Base-by-base conservation (phyloP, 2,888 invertebrate genomes). In the Platypus cylindrus region DNA sequence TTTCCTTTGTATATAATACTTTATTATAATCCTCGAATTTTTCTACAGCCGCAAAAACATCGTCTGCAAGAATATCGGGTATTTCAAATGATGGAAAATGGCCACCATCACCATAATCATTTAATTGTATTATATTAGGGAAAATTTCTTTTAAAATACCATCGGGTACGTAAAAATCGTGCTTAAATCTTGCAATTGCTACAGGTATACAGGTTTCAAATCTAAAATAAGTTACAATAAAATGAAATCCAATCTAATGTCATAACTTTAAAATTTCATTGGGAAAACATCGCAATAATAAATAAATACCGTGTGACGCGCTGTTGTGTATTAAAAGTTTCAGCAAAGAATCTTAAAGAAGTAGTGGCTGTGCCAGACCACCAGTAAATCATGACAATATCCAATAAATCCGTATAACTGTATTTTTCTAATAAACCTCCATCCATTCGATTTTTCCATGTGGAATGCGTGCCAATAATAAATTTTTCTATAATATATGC, bases 401-500 rank as follows among this genome's bases (percentile, higher is more conserved):
- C 83, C 29, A 87, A 56, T 47, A 75, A 59, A 64, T 81, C 57
- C 64, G 83, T 78, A 63, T 82, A 5, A 51, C 75, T 51, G 68
- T 72, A 80, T 43, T 72, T 70, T 38, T 68, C 64, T 1, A 62
- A 59, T 0, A 86, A 58, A 2, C 77, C 78, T 7, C 82, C 84
- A 47, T 85, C 79, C 0, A 62, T 54, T 17, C 60, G 57, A 12
- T 58, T 49, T 29, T 57, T 58, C 53, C 66, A 66, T 0, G 59
- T 53, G 0, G 53, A 53, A 54, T 75, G 68, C 0, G 81, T 82
- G 76, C 82, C 79, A 0, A 74, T 71, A 7, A 77, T 74, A 62
- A 87, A 90, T 56, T 91, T 91, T 52, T 93, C 90, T 3, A 94
- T 60, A 32, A 94, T 81, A 52, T 91, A 94, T 0, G 84, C 83